A percentile compares a stretch with the other conserved stretches of the same genome.
Conservation (phyloP, 2,113 vertebrate genomes). For the Guaruba guarouba region DNA sequence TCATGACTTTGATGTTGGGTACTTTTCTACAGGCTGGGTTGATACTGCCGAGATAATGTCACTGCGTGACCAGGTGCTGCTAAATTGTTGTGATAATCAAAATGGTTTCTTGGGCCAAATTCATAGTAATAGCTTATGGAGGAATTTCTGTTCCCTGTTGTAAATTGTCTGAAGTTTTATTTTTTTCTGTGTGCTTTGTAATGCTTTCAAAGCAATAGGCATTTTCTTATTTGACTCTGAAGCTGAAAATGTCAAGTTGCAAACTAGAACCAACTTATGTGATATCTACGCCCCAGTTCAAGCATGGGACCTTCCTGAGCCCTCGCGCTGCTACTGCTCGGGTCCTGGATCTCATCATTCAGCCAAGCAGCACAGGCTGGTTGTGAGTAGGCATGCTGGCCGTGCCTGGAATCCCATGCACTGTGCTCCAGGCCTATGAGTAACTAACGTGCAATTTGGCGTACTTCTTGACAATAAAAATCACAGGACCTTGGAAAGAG, state of each 20-base stretch:
- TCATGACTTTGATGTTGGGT: not conserved
- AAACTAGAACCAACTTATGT: not conserved
- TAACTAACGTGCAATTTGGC: not conserved
- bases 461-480: not conserved
- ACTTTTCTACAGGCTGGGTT: not conserved
- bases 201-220: not conserved
- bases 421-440: not conserved
- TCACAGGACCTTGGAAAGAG: not conserved
- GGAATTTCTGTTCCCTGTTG: not conserved
- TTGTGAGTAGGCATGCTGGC: not conserved
- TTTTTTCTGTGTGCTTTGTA: not conserved
- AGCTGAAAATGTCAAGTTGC: not conserved
- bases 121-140: not conserved
- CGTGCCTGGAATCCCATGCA: rapidly evolving
- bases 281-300: not conserved
- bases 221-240: not conserved
- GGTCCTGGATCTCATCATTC: not conserved
- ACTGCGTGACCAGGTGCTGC: not conserved
- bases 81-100: not conserved
- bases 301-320: not conserved
- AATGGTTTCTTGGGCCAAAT: not conserved
- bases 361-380: not conserved
- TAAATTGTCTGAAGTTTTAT: not conserved
- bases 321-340: not conserved
- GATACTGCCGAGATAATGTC: not conserved